A percentile compares a stretch with the other conserved stretches of the same genome.
phyloP scores from a whole-genome alignment of 2,888 invertebrate genomes.

The Oegoconia quadripuncta region DNA sequence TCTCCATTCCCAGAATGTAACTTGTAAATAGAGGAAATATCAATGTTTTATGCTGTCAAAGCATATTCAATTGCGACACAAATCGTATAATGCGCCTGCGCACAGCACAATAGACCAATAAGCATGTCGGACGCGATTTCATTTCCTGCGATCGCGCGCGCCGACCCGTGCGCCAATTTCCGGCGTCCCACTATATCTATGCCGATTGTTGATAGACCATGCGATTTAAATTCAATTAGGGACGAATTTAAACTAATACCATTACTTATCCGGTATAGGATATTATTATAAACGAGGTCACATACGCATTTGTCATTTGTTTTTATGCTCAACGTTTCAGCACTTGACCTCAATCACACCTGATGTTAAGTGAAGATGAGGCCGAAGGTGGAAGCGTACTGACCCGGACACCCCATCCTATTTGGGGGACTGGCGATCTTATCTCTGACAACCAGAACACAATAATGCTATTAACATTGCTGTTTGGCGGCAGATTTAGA shows the following conservation, averaged over 20 bases:
- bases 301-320: no score
- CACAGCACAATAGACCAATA: constrained; percentile 59
- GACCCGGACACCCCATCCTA: no score
- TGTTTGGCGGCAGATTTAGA: no score
- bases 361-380: no score
- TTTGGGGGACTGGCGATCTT: no score
- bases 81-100: constrained; percentile 32
- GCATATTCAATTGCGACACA: constrained; percentile 2
- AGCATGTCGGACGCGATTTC: constrained; percentile 70
- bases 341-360: no score
- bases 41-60: neutral
- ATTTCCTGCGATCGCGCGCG: constrained; percentile 69
- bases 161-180: constrained; percentile 68
- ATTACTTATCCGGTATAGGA: neutral
- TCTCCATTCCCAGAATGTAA: neutral
- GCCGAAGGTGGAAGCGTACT: no score
- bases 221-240: constrained; percentile 3
- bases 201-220: constrained; percentile 5
- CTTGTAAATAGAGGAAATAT: neutral
- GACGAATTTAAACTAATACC: neutral
- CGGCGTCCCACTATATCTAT: constrained; percentile 28
- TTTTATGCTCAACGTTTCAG: no score
- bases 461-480: no score
- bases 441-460: no score
- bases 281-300: no score